Base-by-base conservation (phyloP, 2,888 invertebrate species). In the Punctoribates punctum region DNA sequence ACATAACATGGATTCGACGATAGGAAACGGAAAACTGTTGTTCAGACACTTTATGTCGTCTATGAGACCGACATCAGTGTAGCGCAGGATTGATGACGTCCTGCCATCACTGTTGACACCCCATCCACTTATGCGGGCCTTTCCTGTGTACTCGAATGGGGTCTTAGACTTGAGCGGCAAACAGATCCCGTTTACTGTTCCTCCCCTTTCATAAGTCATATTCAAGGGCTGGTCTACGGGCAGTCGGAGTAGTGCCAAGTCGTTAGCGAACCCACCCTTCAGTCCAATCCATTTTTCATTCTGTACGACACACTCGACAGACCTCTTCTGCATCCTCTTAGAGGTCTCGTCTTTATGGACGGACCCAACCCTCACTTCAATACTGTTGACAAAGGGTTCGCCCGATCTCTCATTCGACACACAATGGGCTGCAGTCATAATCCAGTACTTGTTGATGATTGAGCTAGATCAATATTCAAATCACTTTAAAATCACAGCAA, bases 51-150 rank as follows among this genome's bases (percentile, higher is more conserved):
- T 60, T 23, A 13, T 73, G 27, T 74, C 74, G 1, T 57, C 29
- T 23, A 74, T 74, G 23, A 74, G 13, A n/a, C 57, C 60, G 27
- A 74, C 57, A 62, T 74, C 74, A 17, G 74, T 74, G 27, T 38
- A 74, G 23, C 62, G 25, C n/a, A 74, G 27, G 8, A 27, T 62
- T 20, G 29, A 29, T 8, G 74, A 54, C 25, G 57, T 17, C 27
- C n/a, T 27, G 42, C 74, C 60, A 34, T 62, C 38, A 17, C 62
- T 17, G 8, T 65, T 74, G n/a, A 74, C 20, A 15, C 74, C 74
- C 74, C 74, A 74, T 6, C 74, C 74, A 20, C 62, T 25, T 23
- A 74, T 62, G 23, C 74, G 74, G n/a, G 74, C 74, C 4, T n/a
- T 23, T 34, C 74, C 74, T 29, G 2, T 15, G 11, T n/a, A 74